Evolutionary conservation across 2,888 invertebrate genomes (phyloP).

Genomic region (Phragmatobia fuliginosa): DNA sequence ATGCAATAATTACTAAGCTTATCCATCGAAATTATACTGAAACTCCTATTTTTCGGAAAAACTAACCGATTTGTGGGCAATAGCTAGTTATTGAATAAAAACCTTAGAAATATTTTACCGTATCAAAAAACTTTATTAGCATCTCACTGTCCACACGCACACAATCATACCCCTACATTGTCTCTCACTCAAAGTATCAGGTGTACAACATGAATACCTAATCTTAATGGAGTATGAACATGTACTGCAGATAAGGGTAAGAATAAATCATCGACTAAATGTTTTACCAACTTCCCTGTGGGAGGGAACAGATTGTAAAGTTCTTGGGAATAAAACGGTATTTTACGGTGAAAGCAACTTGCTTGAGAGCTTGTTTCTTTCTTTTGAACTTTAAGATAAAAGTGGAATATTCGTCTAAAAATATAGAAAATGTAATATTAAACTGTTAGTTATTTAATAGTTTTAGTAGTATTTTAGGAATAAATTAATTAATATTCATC

Average conservation of each 20-base stretch:
- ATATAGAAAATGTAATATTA: neutral
- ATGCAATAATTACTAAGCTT: too few species aligned
- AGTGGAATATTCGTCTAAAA: conserved; percentile 11
- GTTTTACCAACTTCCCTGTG: conserved; percentile 77
- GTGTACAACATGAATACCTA: conserved; percentile 83
- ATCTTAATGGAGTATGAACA: conserved; percentile 81
- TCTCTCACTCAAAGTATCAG: conserved; percentile 79
- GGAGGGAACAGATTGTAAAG: conserved; percentile 79
- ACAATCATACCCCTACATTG: conserved; percentile 47
- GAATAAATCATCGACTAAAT: conserved; percentile 81
- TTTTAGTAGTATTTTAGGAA: neutral
- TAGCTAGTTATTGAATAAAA: neutral
- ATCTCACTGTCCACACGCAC: conserved; percentile 17
- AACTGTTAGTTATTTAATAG: neutral
- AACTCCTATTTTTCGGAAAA: too few species aligned
- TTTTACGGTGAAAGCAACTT: conserved; percentile 49
- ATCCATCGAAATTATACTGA: too few species aligned
- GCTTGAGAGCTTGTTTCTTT: conserved; percentile 46
- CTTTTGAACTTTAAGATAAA: conserved; percentile 26
- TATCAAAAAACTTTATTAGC: neutral
- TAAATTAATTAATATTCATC: neutral
- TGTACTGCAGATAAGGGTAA: conserved; percentile 72
- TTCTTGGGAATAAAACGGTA: conserved; percentile 54
- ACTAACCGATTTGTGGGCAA: neutral
- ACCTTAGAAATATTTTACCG: neutral